Evolutionary conservation across 2,113 vertebrate genomes (phyloP).

Genomic region (Butastur rufipennis): DNA sequence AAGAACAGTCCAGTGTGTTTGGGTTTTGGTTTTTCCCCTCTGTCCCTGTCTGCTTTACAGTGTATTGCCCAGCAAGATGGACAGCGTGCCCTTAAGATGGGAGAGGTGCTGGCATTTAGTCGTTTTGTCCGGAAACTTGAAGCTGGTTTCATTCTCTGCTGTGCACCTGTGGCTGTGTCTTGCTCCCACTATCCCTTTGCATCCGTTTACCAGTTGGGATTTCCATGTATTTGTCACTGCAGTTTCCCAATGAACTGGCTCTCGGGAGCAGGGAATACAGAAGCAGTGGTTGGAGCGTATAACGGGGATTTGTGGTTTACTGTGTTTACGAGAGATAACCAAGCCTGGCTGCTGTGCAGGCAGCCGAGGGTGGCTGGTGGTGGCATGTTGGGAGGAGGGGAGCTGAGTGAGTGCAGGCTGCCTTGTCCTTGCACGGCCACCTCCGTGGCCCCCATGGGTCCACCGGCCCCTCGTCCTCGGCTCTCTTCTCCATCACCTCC

Average conservation of each 20-base stretch:
- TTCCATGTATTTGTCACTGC: not conserved
- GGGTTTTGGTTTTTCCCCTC: not conserved
- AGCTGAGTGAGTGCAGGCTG: not conserved
- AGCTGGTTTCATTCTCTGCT: not conserved
- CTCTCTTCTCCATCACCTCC: not conserved
- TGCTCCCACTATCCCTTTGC: not conserved
- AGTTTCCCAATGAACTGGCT: not conserved
- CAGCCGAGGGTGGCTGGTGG: not conserved
- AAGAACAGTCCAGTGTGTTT: not conserved
- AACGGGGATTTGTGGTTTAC: not conserved
- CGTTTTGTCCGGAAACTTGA: not conserved
- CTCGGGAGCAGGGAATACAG: not conserved
- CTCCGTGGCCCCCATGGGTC: not conserved
- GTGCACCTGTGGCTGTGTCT: not conserved
- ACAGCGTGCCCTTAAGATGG: rapidly evolving
- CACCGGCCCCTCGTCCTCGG: not conserved
- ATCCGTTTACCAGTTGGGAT: not conserved
- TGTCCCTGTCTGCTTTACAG: not conserved
- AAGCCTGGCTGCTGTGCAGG: not conserved
- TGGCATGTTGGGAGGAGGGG: not conserved
- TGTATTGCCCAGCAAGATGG: rapidly evolving
- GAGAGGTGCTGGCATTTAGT: not conserved
- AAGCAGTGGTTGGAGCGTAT: not conserved
- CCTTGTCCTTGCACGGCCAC: not conserved
- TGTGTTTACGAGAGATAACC: not conserved